These are phyloP conservation scores for Drosophila leontia DNA, from an alignment of 1,140 invertebrate genomes.

Conservation along the genomic window DNA sequence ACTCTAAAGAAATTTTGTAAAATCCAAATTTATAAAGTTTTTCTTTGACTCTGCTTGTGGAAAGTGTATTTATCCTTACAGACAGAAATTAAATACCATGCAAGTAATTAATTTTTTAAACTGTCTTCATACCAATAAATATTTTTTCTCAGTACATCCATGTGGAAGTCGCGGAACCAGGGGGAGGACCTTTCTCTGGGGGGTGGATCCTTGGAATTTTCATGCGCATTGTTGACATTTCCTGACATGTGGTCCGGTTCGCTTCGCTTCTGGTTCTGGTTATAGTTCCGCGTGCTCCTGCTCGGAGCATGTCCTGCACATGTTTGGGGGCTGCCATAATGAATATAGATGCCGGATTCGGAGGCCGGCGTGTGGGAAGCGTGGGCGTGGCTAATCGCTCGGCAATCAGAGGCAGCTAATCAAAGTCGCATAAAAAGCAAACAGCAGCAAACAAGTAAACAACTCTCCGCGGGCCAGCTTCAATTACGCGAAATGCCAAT, in stretches of 20 bases:
- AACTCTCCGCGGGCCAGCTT: slow-evolving; percentile 38
- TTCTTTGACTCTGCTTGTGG: background rate
- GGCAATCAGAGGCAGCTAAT: slow-evolving; percentile 78
- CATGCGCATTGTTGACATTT: slow-evolving; percentile 84
- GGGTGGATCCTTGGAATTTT: slow-evolving; percentile 73
- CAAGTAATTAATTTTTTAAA: background rate
- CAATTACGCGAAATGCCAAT: slow-evolving; percentile 77
- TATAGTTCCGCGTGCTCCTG: slow-evolving; percentile 15
- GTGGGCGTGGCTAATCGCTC: slow-evolving; percentile 82
- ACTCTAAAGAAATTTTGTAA: slow-evolving; percentile 2
- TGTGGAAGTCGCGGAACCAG: slow-evolving; percentile 23
- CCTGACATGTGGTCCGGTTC: slow-evolving; percentile 70
- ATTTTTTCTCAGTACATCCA: slow-evolving; percentile 20
- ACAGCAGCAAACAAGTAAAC: slow-evolving; percentile 36
- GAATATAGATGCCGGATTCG: slow-evolving; percentile 81
- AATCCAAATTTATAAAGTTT: background rate
- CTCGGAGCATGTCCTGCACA: slow-evolving; percentile 47
- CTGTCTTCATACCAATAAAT: no score
- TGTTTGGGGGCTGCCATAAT: slow-evolving; percentile 66
- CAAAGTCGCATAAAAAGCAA: slow-evolving; percentile 70
- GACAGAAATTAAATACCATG: background rate
- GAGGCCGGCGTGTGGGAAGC: slow-evolving; percentile 21
- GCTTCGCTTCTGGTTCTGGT: slow-evolving; percentile 27
- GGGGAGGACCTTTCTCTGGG: slow-evolving; percentile 31
- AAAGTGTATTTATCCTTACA: background rate